phyloP scores from a whole-genome alignment of 2,888 invertebrate species.

The Xestoiulus laeticollis region DNA sequence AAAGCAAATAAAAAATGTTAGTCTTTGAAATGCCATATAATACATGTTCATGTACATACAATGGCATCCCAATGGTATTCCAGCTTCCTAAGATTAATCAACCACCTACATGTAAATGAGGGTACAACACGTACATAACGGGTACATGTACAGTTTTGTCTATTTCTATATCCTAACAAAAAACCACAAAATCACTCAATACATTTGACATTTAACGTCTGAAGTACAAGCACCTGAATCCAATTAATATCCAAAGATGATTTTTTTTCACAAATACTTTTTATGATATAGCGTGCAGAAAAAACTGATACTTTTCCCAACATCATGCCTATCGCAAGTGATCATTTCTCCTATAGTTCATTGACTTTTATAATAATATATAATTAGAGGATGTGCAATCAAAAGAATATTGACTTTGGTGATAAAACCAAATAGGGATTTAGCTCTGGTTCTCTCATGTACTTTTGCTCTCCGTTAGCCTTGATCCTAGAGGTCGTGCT shows the following conservation, averaged over 20 bases:
- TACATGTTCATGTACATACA: too few species aligned
- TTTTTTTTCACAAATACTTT: neutral
- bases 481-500: neutral
- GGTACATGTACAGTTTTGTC: too few species aligned
- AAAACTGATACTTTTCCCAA: neutral
- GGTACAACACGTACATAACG: too few species aligned
- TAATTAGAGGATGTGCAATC: neutral
- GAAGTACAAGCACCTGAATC: neutral
- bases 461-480: neutral
- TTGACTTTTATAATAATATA: conserved; percentile 6
- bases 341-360: neutral
- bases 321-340: neutral
- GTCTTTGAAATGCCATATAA: too few species aligned
- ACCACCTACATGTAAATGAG: too few species aligned
- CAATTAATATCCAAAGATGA: neutral
- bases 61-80: too few species aligned
- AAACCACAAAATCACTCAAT: too few species aligned
- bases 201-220: too few species aligned
- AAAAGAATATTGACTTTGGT: conserved; percentile 15
- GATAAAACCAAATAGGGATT: neutral
- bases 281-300: neutral
- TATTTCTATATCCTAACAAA: too few species aligned
- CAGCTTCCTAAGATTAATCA: too few species aligned
- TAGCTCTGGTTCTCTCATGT: neutral
- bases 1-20: too few species aligned